These are phyloP conservation scores for Pediacus dermestoides DNA, from an alignment of 2,888 invertebrate species.

Conservation along the genomic window DNA sequence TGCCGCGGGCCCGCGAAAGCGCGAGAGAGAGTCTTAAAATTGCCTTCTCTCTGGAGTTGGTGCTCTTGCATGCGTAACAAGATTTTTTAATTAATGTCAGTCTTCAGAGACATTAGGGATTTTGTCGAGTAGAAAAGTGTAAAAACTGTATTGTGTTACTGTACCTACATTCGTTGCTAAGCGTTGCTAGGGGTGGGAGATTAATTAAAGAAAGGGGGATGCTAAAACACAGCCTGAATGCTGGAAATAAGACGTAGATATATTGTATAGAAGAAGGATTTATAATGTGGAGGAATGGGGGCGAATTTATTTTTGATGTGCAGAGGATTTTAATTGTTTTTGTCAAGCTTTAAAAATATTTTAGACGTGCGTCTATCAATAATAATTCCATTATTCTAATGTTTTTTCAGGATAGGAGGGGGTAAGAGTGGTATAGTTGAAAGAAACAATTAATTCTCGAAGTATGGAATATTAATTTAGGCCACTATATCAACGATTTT, in stretches of 20 bases:
- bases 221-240: conserved; percentile 49
- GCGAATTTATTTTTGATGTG: conserved; percentile 49
- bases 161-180: conserved; percentile 50
- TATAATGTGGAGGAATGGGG: conserved; percentile 48
- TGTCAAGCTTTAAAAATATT: too few relatives aligned
- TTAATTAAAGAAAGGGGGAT: conserved; percentile 52
- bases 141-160: conserved; percentile 50
- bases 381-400: too few relatives aligned
- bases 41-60: conserved; percentile 33
- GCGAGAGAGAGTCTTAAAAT: conserved; percentile 36
- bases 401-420: too few relatives aligned
- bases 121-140: conserved; percentile 43
- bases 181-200: conserved; percentile 49
- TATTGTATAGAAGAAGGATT: conserved; percentile 51
- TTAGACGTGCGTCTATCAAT: too few relatives aligned
- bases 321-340: conserved; percentile 42
- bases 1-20: conserved; percentile 25
- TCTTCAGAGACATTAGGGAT: conserved; percentile 46
- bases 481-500: too few relatives aligned
- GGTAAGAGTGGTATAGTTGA: too few relatives aligned
- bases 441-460: too few relatives aligned
- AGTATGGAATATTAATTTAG: too few relatives aligned
- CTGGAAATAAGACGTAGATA: conserved; percentile 50
- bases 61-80: conserved; percentile 44
- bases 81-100: conserved; percentile 51